Evolutionary conservation across 1,140 invertebrate genomes (phyloP).

Genomic region (Coelopa frigida): DNA sequence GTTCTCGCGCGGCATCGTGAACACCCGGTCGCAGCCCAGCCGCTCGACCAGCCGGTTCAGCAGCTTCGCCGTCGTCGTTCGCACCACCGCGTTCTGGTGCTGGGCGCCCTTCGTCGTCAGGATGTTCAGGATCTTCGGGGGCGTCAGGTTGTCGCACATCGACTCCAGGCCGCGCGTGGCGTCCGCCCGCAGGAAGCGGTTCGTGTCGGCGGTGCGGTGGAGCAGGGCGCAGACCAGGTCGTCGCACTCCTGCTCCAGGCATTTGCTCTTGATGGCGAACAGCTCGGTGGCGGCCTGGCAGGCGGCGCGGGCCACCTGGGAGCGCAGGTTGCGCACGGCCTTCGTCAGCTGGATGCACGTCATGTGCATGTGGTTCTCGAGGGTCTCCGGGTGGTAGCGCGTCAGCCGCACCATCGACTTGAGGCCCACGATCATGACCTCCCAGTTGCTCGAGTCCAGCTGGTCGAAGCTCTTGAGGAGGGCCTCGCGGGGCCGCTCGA

Average conservation of each 20-base stretch:
- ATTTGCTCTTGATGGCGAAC: constrained; percentile 61
- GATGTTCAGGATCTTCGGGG: constrained; percentile 48
- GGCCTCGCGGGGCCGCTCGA: constrained; percentile 57
- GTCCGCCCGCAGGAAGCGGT: constrained; percentile 83
- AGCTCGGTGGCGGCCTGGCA: constrained; percentile 72
- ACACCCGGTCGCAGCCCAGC: constrained; percentile 64
- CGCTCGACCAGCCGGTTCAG: constrained; percentile 61
- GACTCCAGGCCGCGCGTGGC: constrained; percentile 71
- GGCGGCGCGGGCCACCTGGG: constrained; percentile 80
- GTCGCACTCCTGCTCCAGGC: constrained; percentile 81
- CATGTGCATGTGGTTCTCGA: constrained; percentile 54
- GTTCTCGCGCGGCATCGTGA: constrained; percentile 68
- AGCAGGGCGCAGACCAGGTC: constrained; percentile 72
- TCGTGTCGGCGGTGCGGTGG: constrained; percentile 84
- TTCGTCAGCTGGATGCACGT: constrained; percentile 63
- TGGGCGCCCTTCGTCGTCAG: constrained; percentile 52
- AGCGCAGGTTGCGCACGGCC: constrained; percentile 80
- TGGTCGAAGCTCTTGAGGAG: constrained; percentile 57
- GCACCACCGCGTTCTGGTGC: constrained; percentile 80
- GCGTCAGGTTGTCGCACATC: constrained; percentile 66
- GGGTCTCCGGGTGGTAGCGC: constrained; percentile 59
- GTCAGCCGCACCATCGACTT: constrained; percentile 64
- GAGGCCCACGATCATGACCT: constrained; percentile 71
- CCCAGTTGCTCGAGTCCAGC: constrained; percentile 74
- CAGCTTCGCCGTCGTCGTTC: constrained; percentile 72